Conservation (phyloP, 2,113 vertebrate genomes). For the Pimephales promelas region DNA sequence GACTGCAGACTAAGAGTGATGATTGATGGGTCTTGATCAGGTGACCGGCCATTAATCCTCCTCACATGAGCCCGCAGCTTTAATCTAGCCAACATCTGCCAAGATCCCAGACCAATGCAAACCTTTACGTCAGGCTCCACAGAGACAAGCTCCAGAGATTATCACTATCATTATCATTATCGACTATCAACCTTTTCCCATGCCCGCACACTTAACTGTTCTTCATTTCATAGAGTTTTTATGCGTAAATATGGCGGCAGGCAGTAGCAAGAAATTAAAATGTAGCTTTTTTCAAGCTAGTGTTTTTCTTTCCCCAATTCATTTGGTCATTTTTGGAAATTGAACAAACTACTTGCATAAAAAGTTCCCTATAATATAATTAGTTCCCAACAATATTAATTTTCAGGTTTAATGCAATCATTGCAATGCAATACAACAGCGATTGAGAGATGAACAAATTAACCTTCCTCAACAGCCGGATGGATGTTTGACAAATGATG, state of each 20-base stretch:
- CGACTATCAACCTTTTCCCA: too few relatives aligned
- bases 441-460: not conserved
- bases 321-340: too few relatives aligned
- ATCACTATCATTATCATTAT: too few relatives aligned
- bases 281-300: not conserved
- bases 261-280: not conserved
- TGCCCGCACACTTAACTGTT: not conserved
- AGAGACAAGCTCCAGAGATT: not conserved
- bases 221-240: not conserved
- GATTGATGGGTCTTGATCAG: conserved; percentile 53
- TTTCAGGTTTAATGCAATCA: not conserved
- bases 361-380: not conserved
- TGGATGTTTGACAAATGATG: too few relatives aligned
- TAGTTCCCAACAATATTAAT: not conserved
- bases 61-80: conserved; percentile 69
- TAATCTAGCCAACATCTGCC: not conserved
- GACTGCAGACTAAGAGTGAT: not conserved
- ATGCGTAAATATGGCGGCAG: not conserved
- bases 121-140: not conserved
- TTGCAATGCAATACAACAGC: not conserved
- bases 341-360: not conserved
- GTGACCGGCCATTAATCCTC: conserved; percentile 70
- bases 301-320: too few relatives aligned
- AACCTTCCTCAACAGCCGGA: not conserved
- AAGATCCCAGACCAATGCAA: not conserved